Evolutionary conservation across 2,888 invertebrate genomes (phyloP).

Genomic region (Chrysina gloriosa): DNA sequence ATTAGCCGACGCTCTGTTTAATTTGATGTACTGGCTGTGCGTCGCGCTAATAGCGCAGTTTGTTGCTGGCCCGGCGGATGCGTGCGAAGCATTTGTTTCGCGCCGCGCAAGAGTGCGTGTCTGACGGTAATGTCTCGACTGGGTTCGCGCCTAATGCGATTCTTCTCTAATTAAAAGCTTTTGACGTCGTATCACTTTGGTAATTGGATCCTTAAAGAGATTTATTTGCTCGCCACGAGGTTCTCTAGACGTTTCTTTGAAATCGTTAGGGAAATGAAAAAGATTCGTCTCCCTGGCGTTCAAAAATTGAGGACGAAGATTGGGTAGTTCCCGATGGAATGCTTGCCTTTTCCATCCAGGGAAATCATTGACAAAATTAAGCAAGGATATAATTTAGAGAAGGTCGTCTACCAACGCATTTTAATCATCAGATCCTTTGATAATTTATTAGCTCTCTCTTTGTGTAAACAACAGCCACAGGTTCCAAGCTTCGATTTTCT

Average conservation of each 20-base stretch:
- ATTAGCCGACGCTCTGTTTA: conserved; percentile 27
- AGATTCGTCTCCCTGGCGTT: no score
- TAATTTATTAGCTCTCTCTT: no score
- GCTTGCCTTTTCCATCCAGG: no score
- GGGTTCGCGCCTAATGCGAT: background rate
- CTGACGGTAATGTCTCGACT: background rate
- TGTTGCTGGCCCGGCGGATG: background rate
- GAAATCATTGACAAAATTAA: no score
- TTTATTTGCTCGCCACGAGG: background rate
- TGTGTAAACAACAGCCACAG: no score
- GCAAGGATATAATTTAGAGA: no score
- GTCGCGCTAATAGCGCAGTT: background rate
- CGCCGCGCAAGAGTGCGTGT: background rate
- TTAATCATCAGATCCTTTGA: no score
- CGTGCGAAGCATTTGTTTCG: background rate
- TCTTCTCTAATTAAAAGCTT: conserved; percentile 12
- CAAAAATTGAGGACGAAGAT: no score
- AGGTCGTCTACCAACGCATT: no score
- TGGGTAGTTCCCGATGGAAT: no score
- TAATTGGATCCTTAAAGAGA: background rate
- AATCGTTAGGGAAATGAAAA: background rate
- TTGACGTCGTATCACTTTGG: background rate
- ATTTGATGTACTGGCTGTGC: conserved; percentile 17
- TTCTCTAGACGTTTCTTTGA: no score
- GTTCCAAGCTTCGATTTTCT: no score